A percentile compares a stretch with the other conserved stretches of the same genome.
Conservation (phyloP, 1,140 invertebrate genomes). For the Drosophila bocki region DNA sequence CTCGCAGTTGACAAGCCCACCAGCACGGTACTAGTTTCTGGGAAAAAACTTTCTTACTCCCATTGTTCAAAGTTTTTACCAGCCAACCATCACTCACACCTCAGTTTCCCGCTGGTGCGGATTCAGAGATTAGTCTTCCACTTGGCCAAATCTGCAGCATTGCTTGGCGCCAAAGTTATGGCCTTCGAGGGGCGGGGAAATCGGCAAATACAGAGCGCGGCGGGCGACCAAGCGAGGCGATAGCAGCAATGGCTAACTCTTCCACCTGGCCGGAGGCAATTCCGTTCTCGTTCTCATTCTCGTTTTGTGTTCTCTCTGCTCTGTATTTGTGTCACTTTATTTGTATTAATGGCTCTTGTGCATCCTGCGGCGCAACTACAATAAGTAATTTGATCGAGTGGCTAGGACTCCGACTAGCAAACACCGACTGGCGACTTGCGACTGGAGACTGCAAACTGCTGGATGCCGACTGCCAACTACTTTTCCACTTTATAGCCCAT, state of each 20-base stretch:
- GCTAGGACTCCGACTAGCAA: constrained; percentile 5
- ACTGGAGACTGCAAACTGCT: constrained; percentile 9
- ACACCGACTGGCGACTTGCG: background rate
- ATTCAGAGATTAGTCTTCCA: constrained; percentile 81
- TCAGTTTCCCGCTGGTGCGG: constrained; percentile 36
- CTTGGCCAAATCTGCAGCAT: constrained; percentile 76
- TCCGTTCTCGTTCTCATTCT: constrained; percentile 3
- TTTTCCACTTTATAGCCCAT: constrained; percentile 2
- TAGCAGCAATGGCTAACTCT: constrained; percentile 21
- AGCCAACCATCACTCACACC: constrained; percentile 43
- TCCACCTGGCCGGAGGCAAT: constrained; percentile 60
- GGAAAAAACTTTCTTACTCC: constrained; percentile 66
- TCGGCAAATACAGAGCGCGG: constrained; percentile 22
- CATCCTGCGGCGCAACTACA: constrained; percentile 73
- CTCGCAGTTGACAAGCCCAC: constrained; percentile 75
- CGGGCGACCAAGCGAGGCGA: constrained; percentile 40
- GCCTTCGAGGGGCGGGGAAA: constrained; percentile 26
- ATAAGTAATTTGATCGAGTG: constrained; percentile 82
- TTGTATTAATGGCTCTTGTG: constrained; percentile 80
- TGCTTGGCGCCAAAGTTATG: constrained; percentile 67
- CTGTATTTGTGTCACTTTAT: constrained; percentile 75
- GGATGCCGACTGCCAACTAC: constrained; percentile 15
- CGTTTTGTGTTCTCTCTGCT: background rate
- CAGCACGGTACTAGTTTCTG: constrained; percentile 62
- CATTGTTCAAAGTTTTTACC: constrained; percentile 76